A percentile compares a stretch with the other conserved stretches of the same genome.
phyloP scores from a whole-genome alignment of 2,797 vertebrate genomes.

The Pseudocheirus occidentalis region DNA sequence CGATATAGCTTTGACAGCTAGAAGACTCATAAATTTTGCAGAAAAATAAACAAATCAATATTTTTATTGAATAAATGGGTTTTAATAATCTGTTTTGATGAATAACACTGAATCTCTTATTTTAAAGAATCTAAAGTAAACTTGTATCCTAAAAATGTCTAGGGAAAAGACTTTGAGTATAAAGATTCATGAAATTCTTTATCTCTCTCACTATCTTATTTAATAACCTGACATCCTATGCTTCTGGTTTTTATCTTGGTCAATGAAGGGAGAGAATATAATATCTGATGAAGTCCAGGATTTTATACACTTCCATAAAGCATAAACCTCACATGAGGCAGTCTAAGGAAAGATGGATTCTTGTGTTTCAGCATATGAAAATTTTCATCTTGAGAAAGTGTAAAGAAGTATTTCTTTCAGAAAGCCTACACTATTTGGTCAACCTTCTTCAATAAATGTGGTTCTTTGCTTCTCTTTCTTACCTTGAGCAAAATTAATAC shows the following conservation, averaged over 20 bases:
- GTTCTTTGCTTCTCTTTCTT: background rate
- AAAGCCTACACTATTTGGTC: slow-evolving; percentile 28
- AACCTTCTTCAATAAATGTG: background rate
- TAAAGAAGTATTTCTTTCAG: slow-evolving; percentile 13
- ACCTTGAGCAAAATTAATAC: background rate
- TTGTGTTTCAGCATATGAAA: background rate
- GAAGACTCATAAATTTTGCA: background rate
- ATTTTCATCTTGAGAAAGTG: slow-evolving; percentile 6
- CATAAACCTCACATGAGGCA: background rate
- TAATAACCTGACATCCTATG: background rate
- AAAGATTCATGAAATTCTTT: slow-evolving; percentile 1
- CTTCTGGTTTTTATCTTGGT: background rate
- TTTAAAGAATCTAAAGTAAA: background rate
- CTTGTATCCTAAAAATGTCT: background rate
- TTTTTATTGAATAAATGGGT: background rate
- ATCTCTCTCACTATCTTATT: background rate
- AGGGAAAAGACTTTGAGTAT: background rate
- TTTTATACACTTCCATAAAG: background rate
- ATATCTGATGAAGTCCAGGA: background rate
- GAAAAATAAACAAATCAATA: background rate
- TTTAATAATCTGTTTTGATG: background rate
- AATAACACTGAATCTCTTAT: background rate
- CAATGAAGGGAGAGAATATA: background rate
- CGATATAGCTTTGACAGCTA: background rate
- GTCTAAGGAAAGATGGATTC: background rate